Base-by-base conservation (phyloP, 2,888 invertebrate species). In the Octonoba sinensis region DNA sequence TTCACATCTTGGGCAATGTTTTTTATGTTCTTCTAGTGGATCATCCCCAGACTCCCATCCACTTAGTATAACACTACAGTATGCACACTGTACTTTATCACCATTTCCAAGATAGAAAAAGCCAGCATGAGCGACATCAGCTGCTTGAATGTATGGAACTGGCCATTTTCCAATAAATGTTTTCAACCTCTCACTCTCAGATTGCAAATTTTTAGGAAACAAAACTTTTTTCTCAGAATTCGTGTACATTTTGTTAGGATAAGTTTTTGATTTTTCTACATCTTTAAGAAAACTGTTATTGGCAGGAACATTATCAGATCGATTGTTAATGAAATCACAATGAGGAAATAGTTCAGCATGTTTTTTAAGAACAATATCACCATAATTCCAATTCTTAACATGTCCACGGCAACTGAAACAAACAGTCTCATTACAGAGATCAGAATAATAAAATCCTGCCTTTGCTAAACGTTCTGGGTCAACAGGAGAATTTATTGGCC, bases 341-440 rank as follows among this genome's bases (percentile, higher is more conserved):
- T 82, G 51, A 51, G 85, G 85, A 81, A 70, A 85, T 20, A 76
- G 56, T 60, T 77, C 70, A 24, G 71, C 13, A 77, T 86, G 85
- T 51, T 77, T 84, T 64, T 82, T 75, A 91, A 93, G 92, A 20
- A 92, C 93, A 89, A 93, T 92, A 87, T 95, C 95, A n/a, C 93
- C 93, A 84, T 90, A 91, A 84, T 93, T 92, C 96, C 96, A 96
- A 82, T 92, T 91, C 87, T 93, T 93, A 76, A 96, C 93, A 88
- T 94, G 90, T 1, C 93, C 93, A 57, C 92, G 91, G 86, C 96
- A 96, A 91, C 93, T 95, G 1, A 93, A 94, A 88, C 96, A 96
- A 84, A 92, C 91, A 13, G 95, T 95, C 87, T 93, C 92, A 87
- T 96, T 95, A 44, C 91, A 91, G 85, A 92, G 91, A 36, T 93